phyloP scores from a whole-genome alignment of 2,888 invertebrate species.

The Melieria picta region DNA sequence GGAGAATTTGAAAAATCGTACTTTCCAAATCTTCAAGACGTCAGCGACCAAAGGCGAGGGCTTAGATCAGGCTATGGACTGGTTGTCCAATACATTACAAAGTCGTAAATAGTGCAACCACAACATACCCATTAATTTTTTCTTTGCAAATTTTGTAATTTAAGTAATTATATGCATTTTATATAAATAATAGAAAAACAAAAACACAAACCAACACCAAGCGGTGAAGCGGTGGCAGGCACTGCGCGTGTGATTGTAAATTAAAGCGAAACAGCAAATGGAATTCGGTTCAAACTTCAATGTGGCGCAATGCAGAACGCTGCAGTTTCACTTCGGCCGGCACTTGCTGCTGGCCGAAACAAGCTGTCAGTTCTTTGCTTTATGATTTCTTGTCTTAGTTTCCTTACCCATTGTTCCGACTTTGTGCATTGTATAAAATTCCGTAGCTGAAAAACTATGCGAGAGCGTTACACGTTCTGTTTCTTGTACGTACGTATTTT shows the following conservation, averaged over 20 bases:
- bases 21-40: constrained; percentile 97
- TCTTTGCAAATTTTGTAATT: constrained; percentile 24
- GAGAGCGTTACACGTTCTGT: not conserved
- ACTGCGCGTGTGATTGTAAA: constrained; percentile 23
- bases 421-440: not conserved
- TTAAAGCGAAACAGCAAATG: constrained; percentile 7
- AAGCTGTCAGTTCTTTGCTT: not conserved
- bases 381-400: not conserved
- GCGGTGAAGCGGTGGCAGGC: constrained; percentile 7
- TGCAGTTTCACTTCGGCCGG: not conserved
- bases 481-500: not conserved
- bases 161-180: constrained; percentile 37
- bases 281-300: too few species aligned
- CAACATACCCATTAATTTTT: constrained; percentile 15
- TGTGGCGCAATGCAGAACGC: too few species aligned
- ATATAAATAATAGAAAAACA: constrained; percentile 21
- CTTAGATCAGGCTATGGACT: constrained; percentile 98
- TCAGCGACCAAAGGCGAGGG: constrained; percentile 98
- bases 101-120: constrained; percentile 78
- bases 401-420: not conserved
- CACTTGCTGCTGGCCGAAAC: too few species aligned
- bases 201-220: constrained; percentile 8
- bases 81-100: constrained; percentile 92
- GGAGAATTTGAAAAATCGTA: constrained; percentile 93
- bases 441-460: not conserved